Evolutionary conservation across 2,888 invertebrate genomes (phyloP).

Genomic region (Taenaris catops): DNA sequence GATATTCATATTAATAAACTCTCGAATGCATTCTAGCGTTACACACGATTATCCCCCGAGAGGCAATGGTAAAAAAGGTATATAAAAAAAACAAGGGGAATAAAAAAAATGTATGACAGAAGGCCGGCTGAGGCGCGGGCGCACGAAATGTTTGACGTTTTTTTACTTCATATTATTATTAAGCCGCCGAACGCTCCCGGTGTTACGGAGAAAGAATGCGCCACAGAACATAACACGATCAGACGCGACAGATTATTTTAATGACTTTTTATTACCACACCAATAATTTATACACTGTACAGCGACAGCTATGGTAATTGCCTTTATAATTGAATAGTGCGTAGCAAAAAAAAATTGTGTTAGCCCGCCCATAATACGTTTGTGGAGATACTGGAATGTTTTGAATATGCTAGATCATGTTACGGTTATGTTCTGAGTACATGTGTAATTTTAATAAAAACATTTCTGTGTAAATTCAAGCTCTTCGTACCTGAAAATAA

Average conservation of each 20-base stretch:
- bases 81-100: conserved; percentile 20
- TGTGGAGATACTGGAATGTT: conserved; percentile 8
- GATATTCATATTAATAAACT: conserved; percentile 59
- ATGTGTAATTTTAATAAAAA: neutral
- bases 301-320: conserved; percentile 26
- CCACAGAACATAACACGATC: conserved; percentile 45
- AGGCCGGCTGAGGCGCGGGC: conserved; percentile 47
- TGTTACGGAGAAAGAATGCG: conserved; percentile 77
- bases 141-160: conserved; percentile 62
- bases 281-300: conserved; percentile 24
- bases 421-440: neutral
- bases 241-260: conserved; percentile 47
- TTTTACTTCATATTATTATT: conserved; percentile 74
- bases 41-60: conserved; percentile 61
- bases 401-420: conserved; percentile 3
- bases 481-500: neutral
- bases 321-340: conserved; percentile 25
- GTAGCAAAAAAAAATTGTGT: conserved; percentile 16
- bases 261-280: conserved; percentile 21
- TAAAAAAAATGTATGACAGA: conserved; percentile 41
- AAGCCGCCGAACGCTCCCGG: conserved; percentile 72
- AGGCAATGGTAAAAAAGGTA: conserved; percentile 28
- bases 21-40: conserved; percentile 61
- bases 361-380: conserved; percentile 6
- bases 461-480: neutral